Evolutionary conservation across 2,888 invertebrate genomes (phyloP).

Genomic region (Sepiola atlantica): DNA sequence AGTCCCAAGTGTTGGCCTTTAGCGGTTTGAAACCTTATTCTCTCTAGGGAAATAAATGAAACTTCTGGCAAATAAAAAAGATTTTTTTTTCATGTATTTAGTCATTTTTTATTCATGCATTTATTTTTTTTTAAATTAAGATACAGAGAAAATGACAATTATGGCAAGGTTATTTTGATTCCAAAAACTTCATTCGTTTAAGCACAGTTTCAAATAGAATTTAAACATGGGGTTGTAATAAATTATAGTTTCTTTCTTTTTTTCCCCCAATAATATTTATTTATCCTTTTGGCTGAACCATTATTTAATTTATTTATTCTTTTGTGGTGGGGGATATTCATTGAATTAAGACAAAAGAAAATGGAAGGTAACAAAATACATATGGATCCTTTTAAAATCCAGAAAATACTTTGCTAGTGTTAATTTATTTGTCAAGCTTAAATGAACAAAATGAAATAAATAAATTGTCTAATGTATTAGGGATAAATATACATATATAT

Average conservation of each 20-base stretch:
- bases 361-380: background rate
- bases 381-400: background rate
- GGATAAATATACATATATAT: too few species aligned
- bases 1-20: conserved; percentile 6
- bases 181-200: background rate
- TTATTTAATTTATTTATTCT: background rate
- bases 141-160: background rate
- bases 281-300: background rate
- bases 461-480: too few species aligned
- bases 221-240: background rate
- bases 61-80: background rate
- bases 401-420: background rate
- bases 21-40: background rate
- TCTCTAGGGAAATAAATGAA: background rate
- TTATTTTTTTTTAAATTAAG: background rate
- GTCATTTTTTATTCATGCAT: background rate
- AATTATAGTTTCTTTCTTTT: background rate
- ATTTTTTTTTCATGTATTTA: background rate
- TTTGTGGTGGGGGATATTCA: background rate
- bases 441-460: background rate
- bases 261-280: background rate
- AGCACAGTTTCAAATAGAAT: background rate
- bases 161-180: background rate
- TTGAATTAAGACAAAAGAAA: background rate
- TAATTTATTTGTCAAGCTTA: background rate